Conservation (phyloP, 2,797 vertebrate species). For the Oceanodroma leucorhoa region DNA sequence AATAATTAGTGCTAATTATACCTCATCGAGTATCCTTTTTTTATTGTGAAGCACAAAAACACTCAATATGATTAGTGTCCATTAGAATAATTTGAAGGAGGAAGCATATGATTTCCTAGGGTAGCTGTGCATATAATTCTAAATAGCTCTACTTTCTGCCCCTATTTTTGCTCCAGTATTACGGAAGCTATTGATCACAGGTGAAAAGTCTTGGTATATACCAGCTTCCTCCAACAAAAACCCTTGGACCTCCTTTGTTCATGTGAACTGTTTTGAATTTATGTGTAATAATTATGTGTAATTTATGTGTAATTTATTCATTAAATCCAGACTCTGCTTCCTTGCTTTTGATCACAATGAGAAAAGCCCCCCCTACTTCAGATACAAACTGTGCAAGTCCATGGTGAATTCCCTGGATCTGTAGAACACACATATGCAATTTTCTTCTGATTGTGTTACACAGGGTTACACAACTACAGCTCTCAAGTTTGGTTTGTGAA, state of each 20-base stretch:
- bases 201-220: background rate
- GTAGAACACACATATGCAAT: fast-evolving
- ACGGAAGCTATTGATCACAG: background rate
- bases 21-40: background rate
- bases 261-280: background rate
- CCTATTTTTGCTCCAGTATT: background rate
- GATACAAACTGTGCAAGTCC: background rate
- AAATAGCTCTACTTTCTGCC: background rate
- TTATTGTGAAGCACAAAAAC: background rate
- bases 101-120: background rate
- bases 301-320: background rate
- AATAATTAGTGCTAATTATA: background rate
- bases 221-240: background rate
- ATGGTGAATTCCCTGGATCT: background rate
- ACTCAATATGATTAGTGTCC: background rate
- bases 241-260: background rate
- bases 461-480: background rate
- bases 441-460: background rate
- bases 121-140: background rate
- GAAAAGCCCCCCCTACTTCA: background rate
- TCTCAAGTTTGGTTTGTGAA: background rate
- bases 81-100: background rate
- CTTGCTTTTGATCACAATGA: background rate
- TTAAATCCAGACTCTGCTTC: background rate
- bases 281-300: background rate